Percentiles rank a stretch among this genome's conserved stretches.
These are phyloP conservation scores for Ibidorhyncha struthersii DNA, from an alignment of 2,113 vertebrate species.

Conservation along the genomic window DNA sequence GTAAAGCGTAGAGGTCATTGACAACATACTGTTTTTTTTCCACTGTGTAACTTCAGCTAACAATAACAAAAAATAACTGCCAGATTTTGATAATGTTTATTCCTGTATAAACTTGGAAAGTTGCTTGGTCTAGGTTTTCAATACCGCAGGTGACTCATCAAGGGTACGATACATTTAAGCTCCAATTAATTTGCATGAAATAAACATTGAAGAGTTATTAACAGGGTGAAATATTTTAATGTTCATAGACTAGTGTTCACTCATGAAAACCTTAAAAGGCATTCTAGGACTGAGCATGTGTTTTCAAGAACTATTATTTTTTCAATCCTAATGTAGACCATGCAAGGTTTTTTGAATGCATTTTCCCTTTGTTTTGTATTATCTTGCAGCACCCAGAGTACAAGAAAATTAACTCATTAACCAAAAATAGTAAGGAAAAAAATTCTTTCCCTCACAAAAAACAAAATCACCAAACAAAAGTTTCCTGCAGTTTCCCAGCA, in stretches of 20 bases:
- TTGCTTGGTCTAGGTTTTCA: neutral
- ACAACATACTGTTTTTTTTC: rapidly evolving
- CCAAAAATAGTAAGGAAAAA: neutral
- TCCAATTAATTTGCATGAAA: neutral
- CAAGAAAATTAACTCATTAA: neutral
- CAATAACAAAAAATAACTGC: neutral
- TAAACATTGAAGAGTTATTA: neutral
- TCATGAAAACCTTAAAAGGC: neutral
- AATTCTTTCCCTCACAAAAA: neutral
- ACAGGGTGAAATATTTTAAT: neutral
- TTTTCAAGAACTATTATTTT: neutral
- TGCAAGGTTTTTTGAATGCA: neutral
- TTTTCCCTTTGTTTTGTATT: neutral
- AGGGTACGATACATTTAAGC: neutral
- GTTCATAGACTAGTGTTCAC: neutral
- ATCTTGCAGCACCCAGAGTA: neutral
- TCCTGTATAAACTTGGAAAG: neutral
- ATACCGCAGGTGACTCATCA: neutral
- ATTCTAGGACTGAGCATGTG: neutral
- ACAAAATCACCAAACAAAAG: neutral
- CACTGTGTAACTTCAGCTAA: neutral
- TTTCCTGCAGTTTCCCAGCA: neutral
- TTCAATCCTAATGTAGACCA: neutral
- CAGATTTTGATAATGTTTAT: neutral
- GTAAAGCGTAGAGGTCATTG: neutral